A percentile compares a stretch with the other conserved stretches of the same genome.
These are phyloP conservation scores for Hemaris fuciformis DNA, from an alignment of 2,888 invertebrate species.

Conservation along the genomic window DNA sequence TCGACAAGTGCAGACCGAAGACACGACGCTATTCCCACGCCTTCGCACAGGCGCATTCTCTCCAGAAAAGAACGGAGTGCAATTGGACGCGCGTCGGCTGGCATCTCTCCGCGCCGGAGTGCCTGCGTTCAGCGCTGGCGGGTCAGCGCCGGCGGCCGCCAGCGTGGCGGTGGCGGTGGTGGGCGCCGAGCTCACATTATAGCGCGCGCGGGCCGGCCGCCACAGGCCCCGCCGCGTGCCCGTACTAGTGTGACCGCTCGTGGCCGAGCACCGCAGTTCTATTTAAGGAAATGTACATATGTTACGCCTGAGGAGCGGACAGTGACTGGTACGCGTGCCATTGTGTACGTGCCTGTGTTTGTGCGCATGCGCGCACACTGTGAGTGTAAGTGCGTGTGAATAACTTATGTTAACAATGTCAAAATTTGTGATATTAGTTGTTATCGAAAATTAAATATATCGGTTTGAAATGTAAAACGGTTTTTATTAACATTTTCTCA, in stretches of 20 bases:
- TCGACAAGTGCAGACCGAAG: slow-evolving; percentile 66
- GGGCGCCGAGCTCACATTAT: slow-evolving; percentile 37
- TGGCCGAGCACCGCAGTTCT: background rate
- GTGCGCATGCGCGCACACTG: no score
- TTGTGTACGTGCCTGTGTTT: slow-evolving; percentile 49
- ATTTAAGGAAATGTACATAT: background rate
- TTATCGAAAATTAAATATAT: background rate
- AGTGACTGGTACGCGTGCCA: slow-evolving; percentile 31
- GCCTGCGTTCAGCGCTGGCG: slow-evolving; percentile 25
- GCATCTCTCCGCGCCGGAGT: slow-evolving; percentile 34
- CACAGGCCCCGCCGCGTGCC: slow-evolving; percentile 29
- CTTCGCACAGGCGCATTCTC: slow-evolving; percentile 13
- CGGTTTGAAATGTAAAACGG: background rate
- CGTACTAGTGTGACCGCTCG: slow-evolving; percentile 39
- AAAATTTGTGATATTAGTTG: slow-evolving; percentile 1
- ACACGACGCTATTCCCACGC: slow-evolving; percentile 37
- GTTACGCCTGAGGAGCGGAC: background rate
- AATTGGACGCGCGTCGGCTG: slow-evolving; percentile 43
- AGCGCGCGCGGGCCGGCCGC: slow-evolving; percentile 32
- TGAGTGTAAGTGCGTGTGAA: slow-evolving; percentile 46
- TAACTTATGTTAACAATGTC: slow-evolving; percentile 22
- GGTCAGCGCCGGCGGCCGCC: slow-evolving; percentile 28
- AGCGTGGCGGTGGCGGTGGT: slow-evolving; percentile 41
- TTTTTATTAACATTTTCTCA: no score
- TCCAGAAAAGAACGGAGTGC: slow-evolving; percentile 29